Evolutionary conservation across 1,140 invertebrate genomes (phyloP), one percentile per base, ranked within the genome.

Genomic region (Plectus sambesii): DNA sequence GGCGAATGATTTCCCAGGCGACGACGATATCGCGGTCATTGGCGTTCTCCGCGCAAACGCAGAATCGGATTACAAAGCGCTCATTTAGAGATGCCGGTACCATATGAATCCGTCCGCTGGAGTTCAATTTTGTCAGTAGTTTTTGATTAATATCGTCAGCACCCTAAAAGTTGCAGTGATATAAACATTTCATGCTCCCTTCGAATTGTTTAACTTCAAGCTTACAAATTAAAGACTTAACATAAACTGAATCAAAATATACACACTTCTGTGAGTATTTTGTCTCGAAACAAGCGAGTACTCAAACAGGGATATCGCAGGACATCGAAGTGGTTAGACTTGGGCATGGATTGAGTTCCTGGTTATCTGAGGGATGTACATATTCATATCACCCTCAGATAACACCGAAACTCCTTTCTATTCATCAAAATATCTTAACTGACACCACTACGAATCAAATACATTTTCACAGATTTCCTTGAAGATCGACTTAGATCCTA

Each of bases 81-180:
- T 69, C 63, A 24, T 52, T 58, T 9, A 67, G 44, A 5, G 64
- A 67, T 5, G 64, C 64, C 15, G 64, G 64, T 1, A 63, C 61
- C 61, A 61, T 61, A 33, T 63, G 36, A 42, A 98, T 73, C 69
- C 87, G 86, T 5, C 90, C 90, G 3, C 87, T 92, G 43, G 85
- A 88, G 64, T 99, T 99, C 51, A 98, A 90, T 40, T 80, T 79
- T 42, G 86, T 86, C 42, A 42, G 98, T 73, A 90, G 3, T 87
- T 92, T 43, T 84, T 88, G 64, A 98, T 99, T 51, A 98, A 90
- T 40, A 80, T 79, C 41, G 86, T 86, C 42, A 98, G 72, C 2
- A 99, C 73, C 66, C 87, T 89, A 22, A 12, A 2, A 22, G 23
- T 38, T 4, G n/a, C n/a, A n/a, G n/a, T n/a, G n/a, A n/a, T n/a